phyloP scores from a whole-genome alignment of 2,113 vertebrate species.

The Leuciscus idus region DNA sequence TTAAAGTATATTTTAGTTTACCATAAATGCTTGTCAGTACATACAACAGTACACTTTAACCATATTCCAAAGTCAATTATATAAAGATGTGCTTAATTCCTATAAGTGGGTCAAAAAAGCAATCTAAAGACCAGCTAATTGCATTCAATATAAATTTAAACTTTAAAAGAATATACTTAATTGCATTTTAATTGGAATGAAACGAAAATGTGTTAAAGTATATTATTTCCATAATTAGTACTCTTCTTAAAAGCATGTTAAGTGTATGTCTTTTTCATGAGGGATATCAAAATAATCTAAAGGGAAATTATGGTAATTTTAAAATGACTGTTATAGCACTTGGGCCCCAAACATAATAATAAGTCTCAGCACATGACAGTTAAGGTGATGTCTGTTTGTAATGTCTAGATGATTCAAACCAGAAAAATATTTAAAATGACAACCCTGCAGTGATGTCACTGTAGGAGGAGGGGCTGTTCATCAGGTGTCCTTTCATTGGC shows the following conservation, averaged over 20 bases:
- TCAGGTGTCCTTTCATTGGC: constrained; percentile 45
- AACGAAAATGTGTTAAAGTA: background rate
- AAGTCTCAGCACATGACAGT: too few species aligned
- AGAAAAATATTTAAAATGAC: background rate
- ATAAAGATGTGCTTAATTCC: too few species aligned
- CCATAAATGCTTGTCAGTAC: too few species aligned
- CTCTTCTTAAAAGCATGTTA: background rate
- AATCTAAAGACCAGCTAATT: background rate
- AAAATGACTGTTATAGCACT: background rate
- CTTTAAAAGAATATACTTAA: background rate
- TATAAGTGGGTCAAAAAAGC: too few species aligned
- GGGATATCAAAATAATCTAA: too few species aligned
- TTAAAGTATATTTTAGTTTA: too few species aligned
- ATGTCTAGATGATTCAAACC: background rate
- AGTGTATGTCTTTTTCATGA: background rate
- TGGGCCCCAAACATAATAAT: background rate
- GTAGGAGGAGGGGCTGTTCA: background rate
- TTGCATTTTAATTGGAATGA: too few species aligned
- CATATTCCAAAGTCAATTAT: too few species aligned
- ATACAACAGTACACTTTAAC: too few species aligned
- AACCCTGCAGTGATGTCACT: constrained; percentile 10
- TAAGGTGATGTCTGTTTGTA: background rate
- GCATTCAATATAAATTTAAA: background rate
- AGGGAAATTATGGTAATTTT: too few species aligned
- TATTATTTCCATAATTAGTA: background rate